Evolutionary conservation across 2,888 invertebrate genomes (phyloP), one percentile per base, ranked within the genome.

Genomic region (Pollenia labialis): DNA sequence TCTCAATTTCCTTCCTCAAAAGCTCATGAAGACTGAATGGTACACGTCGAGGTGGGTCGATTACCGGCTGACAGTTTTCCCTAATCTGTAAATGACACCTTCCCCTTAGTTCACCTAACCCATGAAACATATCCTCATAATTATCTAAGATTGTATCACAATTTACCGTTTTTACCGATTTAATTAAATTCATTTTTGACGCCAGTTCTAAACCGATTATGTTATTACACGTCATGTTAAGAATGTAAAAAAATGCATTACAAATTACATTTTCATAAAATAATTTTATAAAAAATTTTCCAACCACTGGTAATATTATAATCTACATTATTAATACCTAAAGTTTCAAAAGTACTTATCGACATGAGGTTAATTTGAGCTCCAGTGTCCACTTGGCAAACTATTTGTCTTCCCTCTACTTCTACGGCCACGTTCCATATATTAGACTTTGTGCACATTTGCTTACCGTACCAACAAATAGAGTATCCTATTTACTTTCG

Each of bases 171-270:
- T 75, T 81, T 12, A 82, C 40, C 10, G 11, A 60, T 44, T 60
- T 82, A 52, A 75, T 60, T 32, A 72, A 72, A 58, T 72, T 72
- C 58, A 72, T 72, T 46, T 9, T 46, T 0, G 72, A 9, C 16
- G 66, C 79, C 32, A 68, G 23, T 69, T 85, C 69, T 11, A 85
- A 44, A 56, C 75, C 75, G 44, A 82, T 75, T 50, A 75, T 56
- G 46, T 82, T 82, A 11, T 82, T 75, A 62, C 81, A 82, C 50
- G 56, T 58, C 75, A 75, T 75, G 50, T 82, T 60, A 1, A 82
- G 11, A 68, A 82, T 69, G 75, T 75, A 69, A 18, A 82, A 82
- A 60, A n/a, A 40, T 23, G 64, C 40, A 46, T 23, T 16, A 52
- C 75, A 75, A 56, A 66, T 9, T 52, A 62, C 46, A 32, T 75